phyloP scores from a whole-genome alignment of 2,113 vertebrate species.

The Pterocles orientalis region DNA sequence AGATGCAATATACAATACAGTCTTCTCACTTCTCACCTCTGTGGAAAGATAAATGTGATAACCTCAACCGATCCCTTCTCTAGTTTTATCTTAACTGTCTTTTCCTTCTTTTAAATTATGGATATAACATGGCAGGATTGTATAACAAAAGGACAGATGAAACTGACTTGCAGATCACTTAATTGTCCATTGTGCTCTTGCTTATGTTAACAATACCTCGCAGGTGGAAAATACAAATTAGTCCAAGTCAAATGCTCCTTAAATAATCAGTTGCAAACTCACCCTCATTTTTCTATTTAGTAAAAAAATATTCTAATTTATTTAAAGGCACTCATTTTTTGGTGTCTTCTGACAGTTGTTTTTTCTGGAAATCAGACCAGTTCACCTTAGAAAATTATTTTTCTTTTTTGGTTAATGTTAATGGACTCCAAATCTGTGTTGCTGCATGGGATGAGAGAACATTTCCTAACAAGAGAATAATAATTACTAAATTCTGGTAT shows the following conservation, averaged over 20 bases:
- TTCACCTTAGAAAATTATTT: not conserved
- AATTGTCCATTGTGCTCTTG: not conserved
- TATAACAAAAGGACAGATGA: not conserved
- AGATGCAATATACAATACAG: not conserved
- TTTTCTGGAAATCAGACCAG: not conserved
- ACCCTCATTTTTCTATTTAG: not conserved
- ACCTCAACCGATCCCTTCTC: not conserved
- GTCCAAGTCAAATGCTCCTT: not conserved
- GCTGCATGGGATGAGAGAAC: not conserved
- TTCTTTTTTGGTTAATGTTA: not conserved
- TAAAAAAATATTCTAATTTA: not conserved
- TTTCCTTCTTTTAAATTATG: not conserved
- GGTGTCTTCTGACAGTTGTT: not conserved
- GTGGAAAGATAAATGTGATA: not conserved
- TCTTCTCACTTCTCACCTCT: not conserved
- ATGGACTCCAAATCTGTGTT: not conserved
- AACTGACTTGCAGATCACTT: not conserved
- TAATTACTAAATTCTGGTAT: not conserved
- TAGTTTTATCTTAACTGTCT: not conserved
- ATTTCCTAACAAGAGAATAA: not conserved
- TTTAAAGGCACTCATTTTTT: not conserved
- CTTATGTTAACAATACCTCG: not conserved
- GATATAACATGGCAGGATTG: not conserved
- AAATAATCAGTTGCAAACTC: not conserved
- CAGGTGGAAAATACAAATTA: not conserved